These are phyloP conservation scores for Lophura nycthemera DNA, from an alignment of 2,113 vertebrate genomes.

Conservation along the genomic window DNA sequence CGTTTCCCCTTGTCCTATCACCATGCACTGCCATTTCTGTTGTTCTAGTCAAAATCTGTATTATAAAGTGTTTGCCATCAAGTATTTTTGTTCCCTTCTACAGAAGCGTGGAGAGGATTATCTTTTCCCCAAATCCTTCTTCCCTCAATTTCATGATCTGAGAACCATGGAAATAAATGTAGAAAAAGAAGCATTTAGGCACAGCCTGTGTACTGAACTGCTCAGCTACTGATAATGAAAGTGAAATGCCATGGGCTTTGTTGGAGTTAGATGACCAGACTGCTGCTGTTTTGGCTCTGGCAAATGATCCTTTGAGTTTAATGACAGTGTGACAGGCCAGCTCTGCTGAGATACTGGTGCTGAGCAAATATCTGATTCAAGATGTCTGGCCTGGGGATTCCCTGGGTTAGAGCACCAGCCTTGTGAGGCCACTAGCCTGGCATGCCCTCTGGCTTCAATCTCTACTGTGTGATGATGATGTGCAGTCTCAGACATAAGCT, in stretches of 20 bases:
- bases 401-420: background rate
- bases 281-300: background rate
- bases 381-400: background rate
- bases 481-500: background rate
- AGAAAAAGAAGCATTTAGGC: background rate
- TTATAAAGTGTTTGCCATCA: background rate
- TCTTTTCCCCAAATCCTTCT: background rate
- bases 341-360: rapidly evolving
- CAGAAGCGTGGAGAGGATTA: background rate
- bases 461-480: background rate
- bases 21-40: background rate
- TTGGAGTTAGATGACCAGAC: background rate
- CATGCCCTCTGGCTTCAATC: background rate
- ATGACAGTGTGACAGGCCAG: background rate
- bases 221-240: background rate
- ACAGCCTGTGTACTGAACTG: background rate
- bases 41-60: background rate
- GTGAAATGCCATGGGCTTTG: background rate
- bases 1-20: too few relatives aligned
- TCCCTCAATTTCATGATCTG: background rate
- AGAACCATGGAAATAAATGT: background rate
- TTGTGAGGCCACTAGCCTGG: background rate
- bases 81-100: slow-evolving; percentile 6
- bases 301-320: background rate
- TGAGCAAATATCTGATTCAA: background rate